A percentile compares a stretch with the other conserved stretches of the same genome.
These are phyloP conservation scores for Sitta europaea DNA, from an alignment of 2,113 vertebrate species.

Conservation along the genomic window DNA sequence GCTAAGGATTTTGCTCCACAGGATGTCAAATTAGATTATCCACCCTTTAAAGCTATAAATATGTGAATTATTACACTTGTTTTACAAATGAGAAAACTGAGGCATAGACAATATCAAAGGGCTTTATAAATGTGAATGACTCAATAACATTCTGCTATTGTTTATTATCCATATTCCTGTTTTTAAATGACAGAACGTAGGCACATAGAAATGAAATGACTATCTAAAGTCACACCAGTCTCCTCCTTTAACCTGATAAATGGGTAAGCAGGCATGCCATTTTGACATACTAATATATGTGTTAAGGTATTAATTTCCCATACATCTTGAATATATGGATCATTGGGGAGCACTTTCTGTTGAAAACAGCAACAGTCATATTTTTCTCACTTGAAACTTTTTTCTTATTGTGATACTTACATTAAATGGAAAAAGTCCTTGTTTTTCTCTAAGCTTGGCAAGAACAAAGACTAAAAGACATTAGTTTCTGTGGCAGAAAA, in stretches of 20 bases:
- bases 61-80: conserved; percentile 58
- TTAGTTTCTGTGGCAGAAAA: background rate
- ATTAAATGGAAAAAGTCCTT: conserved; percentile 24
- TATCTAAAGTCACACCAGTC: conserved; percentile 60
- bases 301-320: conserved; percentile 59
- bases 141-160: conserved; percentile 60
- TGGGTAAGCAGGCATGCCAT: conserved; percentile 42
- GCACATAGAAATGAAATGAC: conserved; percentile 56
- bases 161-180: conserved; percentile 60
- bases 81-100: conserved; percentile 64
- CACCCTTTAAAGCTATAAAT: conserved; percentile 59
- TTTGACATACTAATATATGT: conserved; percentile 60
- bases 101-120: conserved; percentile 52
- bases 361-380: conserved; percentile 53
- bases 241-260: conserved; percentile 62
- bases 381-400: conserved; percentile 48
- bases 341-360: conserved; percentile 53
- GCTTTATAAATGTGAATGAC: conserved; percentile 57
- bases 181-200: conserved; percentile 54
- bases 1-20: conserved; percentile 9
- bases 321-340: conserved; percentile 49
- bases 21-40: conserved; percentile 58
- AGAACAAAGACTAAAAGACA: background rate
- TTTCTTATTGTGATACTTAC: conserved; percentile 17
- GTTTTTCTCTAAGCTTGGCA: background rate